Base-by-base conservation (phyloP, 2,797 vertebrate genomes). In the Chanos chanos region DNA sequence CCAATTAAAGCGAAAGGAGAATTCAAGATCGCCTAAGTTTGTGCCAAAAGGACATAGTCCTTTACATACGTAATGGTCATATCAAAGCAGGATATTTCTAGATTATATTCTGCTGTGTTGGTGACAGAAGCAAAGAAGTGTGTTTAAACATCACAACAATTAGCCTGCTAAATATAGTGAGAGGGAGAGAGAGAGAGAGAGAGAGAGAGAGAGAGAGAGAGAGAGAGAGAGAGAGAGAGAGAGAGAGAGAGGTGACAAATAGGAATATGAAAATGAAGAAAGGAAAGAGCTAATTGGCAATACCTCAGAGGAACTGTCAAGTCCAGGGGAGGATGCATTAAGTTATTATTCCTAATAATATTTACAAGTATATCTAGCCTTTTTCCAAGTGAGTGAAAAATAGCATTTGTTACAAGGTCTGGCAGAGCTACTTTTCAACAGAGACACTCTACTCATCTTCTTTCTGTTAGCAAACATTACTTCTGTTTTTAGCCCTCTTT, bases 291-390 rank as follows among this genome's bases (percentile, higher is more conserved):
- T 92, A 92, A 93, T 92, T 91, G 88, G 83, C 87, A 84, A 86
- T 89, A 88, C 89, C 90, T 90, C 87, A 89, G 87, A 90, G 89
- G 91, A 91, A 89, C 83, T 78, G 76, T 85, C 82, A 78, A 89
- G 85, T 89, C 87, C 86, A 88, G 89, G 87, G 89, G 89, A 90
- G 89, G 89, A 92, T 91, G 86, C 90, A 89, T 92, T 87, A 89
- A 89, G 90, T 91, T 92, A 91, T 92, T 92, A 91, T 93, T 93
- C 94, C 92, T 92, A 92, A 93, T 93, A 92, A 91, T 92, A 91
- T 92, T 92, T 93, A 92, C 92, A 92, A 91, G 89, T 91, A 87
- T 89, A 89, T 90, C 87, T 86, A 88, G 89, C 89, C 89, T 88
- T 89, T 92, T 92, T 86, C 86, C 61, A 86, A 89, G 85, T 50